Evolutionary conservation across 2,113 vertebrate genomes (phyloP).

Genomic region (Larimichthys crocea): DNA sequence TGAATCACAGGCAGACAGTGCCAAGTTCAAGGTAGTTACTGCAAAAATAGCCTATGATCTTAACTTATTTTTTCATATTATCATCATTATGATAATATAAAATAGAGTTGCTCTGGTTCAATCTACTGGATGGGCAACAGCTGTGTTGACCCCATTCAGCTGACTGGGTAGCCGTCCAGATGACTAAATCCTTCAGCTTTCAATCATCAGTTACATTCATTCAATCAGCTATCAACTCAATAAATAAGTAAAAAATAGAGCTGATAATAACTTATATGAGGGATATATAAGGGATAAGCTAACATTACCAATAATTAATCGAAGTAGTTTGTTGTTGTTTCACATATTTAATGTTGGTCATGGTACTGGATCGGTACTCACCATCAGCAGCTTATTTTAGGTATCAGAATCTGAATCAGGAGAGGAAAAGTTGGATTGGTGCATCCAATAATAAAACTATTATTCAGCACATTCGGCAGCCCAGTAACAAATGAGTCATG

Average conservation of each 20-base stretch:
- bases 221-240: not conserved
- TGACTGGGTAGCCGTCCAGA: not conserved
- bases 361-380: not conserved
- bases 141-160: not conserved
- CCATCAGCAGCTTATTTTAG: not conserved
- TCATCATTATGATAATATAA: not conserved
- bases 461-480: not conserved
- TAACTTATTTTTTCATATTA: not conserved
- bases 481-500: not conserved
- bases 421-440: not conserved
- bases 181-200: not conserved
- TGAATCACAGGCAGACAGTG: not conserved
- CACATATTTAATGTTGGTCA: not conserved
- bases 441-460: not conserved
- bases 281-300: no score
- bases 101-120: not conserved
- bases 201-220: not conserved
- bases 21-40: not conserved
- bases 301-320: not conserved
- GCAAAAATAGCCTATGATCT: not conserved
- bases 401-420: not conserved
- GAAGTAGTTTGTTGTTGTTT: not conserved
- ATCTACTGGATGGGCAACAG: not conserved
- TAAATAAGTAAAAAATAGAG: not conserved
- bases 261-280: no score